Evolutionary conservation across 2,113 vertebrate genomes (phyloP).

Genomic region (Hypomesus transpacificus): DNA sequence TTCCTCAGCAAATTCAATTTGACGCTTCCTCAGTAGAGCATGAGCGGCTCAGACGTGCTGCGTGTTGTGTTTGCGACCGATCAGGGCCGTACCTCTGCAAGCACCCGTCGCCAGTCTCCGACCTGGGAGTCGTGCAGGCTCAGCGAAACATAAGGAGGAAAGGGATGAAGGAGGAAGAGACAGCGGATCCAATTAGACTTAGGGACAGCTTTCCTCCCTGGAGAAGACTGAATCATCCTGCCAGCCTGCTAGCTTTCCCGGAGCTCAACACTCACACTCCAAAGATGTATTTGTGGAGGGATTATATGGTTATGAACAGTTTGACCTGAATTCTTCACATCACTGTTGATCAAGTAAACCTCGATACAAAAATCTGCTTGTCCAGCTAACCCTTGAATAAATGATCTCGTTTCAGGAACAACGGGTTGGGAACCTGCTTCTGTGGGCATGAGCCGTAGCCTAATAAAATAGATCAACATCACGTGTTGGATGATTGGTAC

Average conservation of each 20-base stretch:
- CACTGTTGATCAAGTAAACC: conserved; percentile 1
- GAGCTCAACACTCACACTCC: background rate
- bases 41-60: conserved; percentile 41
- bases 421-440: too few species aligned
- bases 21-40: conserved; percentile 47
- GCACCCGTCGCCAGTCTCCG: conserved; percentile 21
- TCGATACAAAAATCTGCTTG: background rate
- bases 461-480: too few species aligned
- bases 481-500: too few species aligned
- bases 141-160: conserved; percentile 10
- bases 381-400: background rate
- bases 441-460: too few species aligned
- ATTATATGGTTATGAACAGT: background rate
- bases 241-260: background rate
- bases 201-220: conserved; percentile 19
- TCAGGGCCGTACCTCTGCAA: background rate
- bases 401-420: too few species aligned
- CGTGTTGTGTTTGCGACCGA: conserved; percentile 45
- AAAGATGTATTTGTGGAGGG: conserved; percentile 1
- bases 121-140: conserved; percentile 8
- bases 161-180: conserved; percentile 15
- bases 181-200: conserved; percentile 17
- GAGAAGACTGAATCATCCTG: background rate
- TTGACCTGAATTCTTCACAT: background rate
- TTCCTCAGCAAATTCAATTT: conserved; percentile 54